Evolutionary conservation across 1,140 invertebrate species (phyloP).

Genomic region (Drosophila rhopaloa): DNA sequence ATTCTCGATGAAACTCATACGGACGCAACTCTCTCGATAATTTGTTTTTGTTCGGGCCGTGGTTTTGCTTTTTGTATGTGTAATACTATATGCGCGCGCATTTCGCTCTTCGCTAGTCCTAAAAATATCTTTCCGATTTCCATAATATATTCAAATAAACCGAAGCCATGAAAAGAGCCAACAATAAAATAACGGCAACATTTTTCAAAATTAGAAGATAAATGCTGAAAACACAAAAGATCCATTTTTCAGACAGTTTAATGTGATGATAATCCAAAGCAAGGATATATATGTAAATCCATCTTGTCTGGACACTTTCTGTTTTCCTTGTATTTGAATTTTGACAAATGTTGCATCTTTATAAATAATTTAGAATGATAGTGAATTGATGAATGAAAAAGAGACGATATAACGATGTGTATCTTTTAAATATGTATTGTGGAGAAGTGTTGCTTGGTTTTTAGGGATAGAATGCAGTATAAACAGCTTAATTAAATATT

Average conservation of each 20-base stretch:
- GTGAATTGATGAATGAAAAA: conserved; percentile 5
- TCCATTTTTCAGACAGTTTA: conserved; percentile 32
- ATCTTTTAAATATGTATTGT: background rate
- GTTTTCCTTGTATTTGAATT: background rate
- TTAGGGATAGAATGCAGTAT: conserved; percentile 11
- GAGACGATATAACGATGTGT: background rate
- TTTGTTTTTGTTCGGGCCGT: conserved; percentile 29
- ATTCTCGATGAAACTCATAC: conserved; percentile 44
- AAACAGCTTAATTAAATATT: conserved; percentile 11
- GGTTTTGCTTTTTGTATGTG: conserved; percentile 53
- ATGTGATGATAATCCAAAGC: conserved; percentile 40
- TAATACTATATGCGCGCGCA: conserved; percentile 79
- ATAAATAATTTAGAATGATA: background rate
- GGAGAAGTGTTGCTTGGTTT: conserved; percentile 9
- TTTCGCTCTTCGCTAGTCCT: conserved; percentile 65
- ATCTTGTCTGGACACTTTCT: conserved; percentile 22
- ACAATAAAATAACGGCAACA: conserved; percentile 42
- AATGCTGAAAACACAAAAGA: conserved; percentile 12
- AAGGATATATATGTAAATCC: conserved; percentile 29
- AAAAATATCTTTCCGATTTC: conserved; percentile 78
- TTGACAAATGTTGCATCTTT: background rate
- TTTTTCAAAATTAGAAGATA: conserved; percentile 41
- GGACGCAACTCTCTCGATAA: conserved; percentile 38
- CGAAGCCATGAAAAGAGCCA: conserved; percentile 40
- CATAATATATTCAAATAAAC: conserved; percentile 72